Evolutionary conservation across 2,797 vertebrate genomes (phyloP).

Genomic region (Pogoniulus pusillus): DNA sequence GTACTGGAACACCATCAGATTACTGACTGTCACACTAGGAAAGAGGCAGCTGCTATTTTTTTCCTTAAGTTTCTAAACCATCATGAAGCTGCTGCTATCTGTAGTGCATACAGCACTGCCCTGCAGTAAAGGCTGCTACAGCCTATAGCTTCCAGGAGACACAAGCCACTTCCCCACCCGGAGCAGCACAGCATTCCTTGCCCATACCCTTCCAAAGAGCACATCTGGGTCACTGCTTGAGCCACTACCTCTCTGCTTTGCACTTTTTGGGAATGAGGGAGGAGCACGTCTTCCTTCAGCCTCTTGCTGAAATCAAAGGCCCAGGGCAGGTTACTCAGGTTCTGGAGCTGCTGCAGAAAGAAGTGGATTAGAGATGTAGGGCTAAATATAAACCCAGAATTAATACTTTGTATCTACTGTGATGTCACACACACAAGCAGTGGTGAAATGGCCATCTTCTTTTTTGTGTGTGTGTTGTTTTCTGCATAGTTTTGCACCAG

Average conservation of each 20-base stretch:
- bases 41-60: neutral
- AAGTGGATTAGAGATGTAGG: neutral
- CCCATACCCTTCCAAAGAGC: too few species aligned
- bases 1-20: neutral
- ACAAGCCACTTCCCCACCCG: fast-evolving
- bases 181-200: too few species aligned
- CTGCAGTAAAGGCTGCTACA: neutral
- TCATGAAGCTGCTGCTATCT: neutral
- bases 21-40: neutral
- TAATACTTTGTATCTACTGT: neutral
- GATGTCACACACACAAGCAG: fast-evolving
- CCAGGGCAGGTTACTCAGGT: neutral
- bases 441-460: neutral
- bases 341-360: neutral
- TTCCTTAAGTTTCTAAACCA: neutral
- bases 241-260: too few species aligned
- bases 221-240: too few species aligned
- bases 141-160: neutral
- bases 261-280: too few species aligned
- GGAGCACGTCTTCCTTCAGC: too few species aligned
- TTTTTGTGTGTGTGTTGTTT: neutral
- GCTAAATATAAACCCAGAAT: neutral
- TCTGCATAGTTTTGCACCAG: neutral
- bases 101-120: neutral
- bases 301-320: too few species aligned